Conservation (phyloP, 2,113 vertebrate species). For the Sylvia atricapilla region DNA sequence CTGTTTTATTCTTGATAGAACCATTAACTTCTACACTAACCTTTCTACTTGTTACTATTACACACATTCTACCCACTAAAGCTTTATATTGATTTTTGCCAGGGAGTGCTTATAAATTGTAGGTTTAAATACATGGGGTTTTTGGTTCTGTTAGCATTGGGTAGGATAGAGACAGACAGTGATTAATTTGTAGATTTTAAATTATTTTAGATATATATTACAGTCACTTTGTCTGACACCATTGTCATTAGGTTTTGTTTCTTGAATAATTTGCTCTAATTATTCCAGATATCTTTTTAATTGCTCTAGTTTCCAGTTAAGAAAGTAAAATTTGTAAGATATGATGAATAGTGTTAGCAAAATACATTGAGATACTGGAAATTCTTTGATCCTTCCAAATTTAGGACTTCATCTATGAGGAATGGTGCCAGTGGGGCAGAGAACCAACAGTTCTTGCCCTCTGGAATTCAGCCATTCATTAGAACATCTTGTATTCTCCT, state of each 20-base stretch:
- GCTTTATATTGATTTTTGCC: constrained; percentile 86
- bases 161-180: constrained; percentile 34
- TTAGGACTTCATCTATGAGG: neutral
- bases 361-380: neutral
- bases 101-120: constrained; percentile 72
- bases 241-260: neutral
- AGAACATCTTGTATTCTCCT: neutral
- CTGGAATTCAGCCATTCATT: neutral
- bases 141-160: constrained; percentile 40
- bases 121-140: constrained; percentile 66
- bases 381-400: neutral
- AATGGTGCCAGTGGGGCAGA: neutral
- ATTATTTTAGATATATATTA: constrained; percentile 31
- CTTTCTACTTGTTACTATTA: constrained; percentile 89
- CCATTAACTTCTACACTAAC: constrained; percentile 91
- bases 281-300: neutral
- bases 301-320: neutral
- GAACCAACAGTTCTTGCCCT: neutral
- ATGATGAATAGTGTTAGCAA: neutral
- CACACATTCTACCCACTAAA: constrained; percentile 86
- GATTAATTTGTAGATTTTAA: constrained; percentile 62
- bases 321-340: neutral
- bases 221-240: neutral
- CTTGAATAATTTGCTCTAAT: neutral
- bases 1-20: constrained; percentile 91